Evolutionary conservation across 2,113 vertebrate genomes (phyloP), one percentile per base, ranked within the genome.

Genomic region (Uria lomvia): DNA sequence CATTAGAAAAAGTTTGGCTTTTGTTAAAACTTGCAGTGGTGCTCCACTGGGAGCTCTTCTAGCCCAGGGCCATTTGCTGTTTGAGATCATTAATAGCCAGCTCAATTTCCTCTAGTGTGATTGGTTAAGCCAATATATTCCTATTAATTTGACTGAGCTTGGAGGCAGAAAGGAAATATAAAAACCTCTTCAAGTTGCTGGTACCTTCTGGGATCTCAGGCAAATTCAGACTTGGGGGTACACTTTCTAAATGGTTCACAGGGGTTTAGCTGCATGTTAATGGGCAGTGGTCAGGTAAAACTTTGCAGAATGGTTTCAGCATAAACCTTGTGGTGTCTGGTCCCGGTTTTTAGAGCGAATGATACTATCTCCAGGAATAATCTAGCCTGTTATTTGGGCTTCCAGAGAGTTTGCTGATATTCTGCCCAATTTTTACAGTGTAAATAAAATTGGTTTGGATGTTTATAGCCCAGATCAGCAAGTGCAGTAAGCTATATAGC

Each of bases 101-200:
- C 34, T 94, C 76, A 49, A 10, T 85, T 94, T 93, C 52, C 52
- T 49, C 68, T 49, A n/a, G 43, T 1, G 2, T 68, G 83, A 87
- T 84, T 94, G 94, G 86, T 38, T 84, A 52, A 92, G 77, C 52
- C 65, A 60, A n/a, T 91, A 32, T 53, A 60, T 80, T 91, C 68
- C 43, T 91, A 81, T 92, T 94, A 94, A 91, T 96, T 92, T 91
- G 75, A 49, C 83, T 78, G 91, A 92, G 79, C 76, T 93, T 0
- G 1, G 56, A 93, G 92, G 90, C 29, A 88, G 88, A 90, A 29
- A 89, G 56, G 79, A 92, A 93, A 92, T 88, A 71, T 47, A 49
- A 72, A 92, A 92, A 49, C 16, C 19, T 88, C 43, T 89, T 88
- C 24, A 81, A 78, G 65, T 40, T 75, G 16, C 60, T 81, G 42